Percentiles rank a stretch among this genome's conserved stretches.
phyloP scores from a whole-genome alignment of 1,140 invertebrate genomes.

The Macrosteles quadrilineatus region DNA sequence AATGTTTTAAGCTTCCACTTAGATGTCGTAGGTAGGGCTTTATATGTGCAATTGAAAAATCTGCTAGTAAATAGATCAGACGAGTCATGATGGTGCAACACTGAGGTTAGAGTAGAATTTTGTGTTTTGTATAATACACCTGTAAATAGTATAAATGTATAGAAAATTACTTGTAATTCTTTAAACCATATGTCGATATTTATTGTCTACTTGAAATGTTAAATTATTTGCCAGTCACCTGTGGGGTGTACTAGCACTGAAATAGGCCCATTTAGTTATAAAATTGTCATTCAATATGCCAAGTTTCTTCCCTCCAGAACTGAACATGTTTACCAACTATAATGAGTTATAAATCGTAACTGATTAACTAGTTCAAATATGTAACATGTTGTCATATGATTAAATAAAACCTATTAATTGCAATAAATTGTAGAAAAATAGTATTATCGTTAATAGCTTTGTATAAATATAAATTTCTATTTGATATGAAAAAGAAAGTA shows the following conservation, averaged over 20 bases:
- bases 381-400: no score
- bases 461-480: no score
- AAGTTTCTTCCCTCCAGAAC: conserved; percentile 5
- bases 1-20: no score
- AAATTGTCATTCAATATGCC: background rate
- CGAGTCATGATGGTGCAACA: background rate
- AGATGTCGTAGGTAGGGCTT: background rate
- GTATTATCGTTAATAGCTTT: no score
- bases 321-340: background rate
- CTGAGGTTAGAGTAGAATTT: background rate
- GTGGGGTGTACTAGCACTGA: background rate
- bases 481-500: no score
- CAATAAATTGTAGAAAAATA: no score
- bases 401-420: no score
- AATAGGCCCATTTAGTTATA: conserved; percentile 16
- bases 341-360: background rate
- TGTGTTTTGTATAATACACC: conserved; percentile 13
- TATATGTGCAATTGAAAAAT: background rate
- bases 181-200: background rate
- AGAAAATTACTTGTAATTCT: conserved; percentile 3
- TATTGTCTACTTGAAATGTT: background rate
- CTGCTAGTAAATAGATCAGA: background rate
- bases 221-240: conserved; percentile 13
- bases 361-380: background rate
- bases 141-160: background rate